Conservation (phyloP, 2,797 vertebrate species). For the Galaxias olidus region DNA sequence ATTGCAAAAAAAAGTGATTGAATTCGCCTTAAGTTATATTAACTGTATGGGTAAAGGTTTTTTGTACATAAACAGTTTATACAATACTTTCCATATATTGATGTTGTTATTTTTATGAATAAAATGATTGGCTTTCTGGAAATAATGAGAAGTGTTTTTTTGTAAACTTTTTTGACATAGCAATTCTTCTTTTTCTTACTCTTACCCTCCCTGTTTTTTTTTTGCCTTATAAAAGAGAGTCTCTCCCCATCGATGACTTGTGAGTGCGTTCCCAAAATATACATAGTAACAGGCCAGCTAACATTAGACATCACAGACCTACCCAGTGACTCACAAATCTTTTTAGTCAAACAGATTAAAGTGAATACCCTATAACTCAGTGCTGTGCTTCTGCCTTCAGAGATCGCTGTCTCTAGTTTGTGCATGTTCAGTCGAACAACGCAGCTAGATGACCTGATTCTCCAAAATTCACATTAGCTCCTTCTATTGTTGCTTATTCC, state of each 20-base stretch:
- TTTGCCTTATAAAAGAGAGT: background rate
- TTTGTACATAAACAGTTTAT: constrained; percentile 82
- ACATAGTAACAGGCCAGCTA: constrained; percentile 47
- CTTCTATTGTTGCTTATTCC: too few species aligned
- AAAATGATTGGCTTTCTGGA: constrained; percentile 81
- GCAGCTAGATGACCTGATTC: constrained; percentile 12
- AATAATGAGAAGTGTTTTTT: constrained; percentile 53
- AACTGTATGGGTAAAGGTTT: constrained; percentile 77
- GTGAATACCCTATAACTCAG: constrained; percentile 43
- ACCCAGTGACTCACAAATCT: constrained; percentile 46
- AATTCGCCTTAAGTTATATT: constrained; percentile 86
- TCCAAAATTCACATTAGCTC: too few species aligned
- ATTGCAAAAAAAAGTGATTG: constrained; percentile 68
- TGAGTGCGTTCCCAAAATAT: constrained; percentile 52
- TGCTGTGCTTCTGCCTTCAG: constrained; percentile 37
- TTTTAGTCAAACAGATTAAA: constrained; percentile 48
- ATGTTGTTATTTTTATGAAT: constrained; percentile 89
- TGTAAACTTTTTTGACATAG: constrained; percentile 35
- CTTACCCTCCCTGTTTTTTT: constrained; percentile 13
- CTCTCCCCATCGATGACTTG: constrained; percentile 28
- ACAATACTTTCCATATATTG: constrained; percentile 81
- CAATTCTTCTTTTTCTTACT: background rate
- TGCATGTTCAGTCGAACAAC: constrained; percentile 27
- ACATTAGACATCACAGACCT: constrained; percentile 48
- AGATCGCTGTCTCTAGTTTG: constrained; percentile 25